Evolutionary conservation across 2,888 invertebrate genomes (phyloP).

Genomic region (Ormyrus labotus): DNA sequence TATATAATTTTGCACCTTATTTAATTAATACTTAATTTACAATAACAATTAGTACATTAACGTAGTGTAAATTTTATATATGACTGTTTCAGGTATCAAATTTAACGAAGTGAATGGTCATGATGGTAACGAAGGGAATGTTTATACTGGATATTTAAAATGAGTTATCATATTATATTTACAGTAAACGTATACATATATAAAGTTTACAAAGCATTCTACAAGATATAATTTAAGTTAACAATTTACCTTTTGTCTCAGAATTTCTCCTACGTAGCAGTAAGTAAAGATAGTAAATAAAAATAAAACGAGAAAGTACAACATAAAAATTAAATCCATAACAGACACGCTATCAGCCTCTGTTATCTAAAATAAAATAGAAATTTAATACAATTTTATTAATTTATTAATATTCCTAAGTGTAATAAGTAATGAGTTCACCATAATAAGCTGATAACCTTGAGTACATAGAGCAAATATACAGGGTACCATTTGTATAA

Average conservation of each 20-base stretch:
- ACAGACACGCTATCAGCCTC: slow-evolving; percentile 31
- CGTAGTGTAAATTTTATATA: too few species aligned
- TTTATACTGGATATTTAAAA: too few species aligned
- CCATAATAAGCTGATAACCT: slow-evolving; percentile 60
- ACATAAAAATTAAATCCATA: slow-evolving; percentile 48
- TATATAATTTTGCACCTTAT: not conserved
- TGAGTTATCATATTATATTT: too few species aligned
- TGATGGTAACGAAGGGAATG: too few species aligned
- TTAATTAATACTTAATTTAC: too few species aligned
- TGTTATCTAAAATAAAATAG: slow-evolving; percentile 27
- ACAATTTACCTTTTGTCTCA: slow-evolving; percentile 46
- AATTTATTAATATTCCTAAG: not conserved
- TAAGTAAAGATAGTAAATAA: slow-evolving; percentile 52
- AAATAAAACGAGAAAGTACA: slow-evolving; percentile 50
- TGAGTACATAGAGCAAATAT: slow-evolving; percentile 60
- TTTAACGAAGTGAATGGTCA: too few species aligned
- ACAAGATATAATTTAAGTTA: not conserved
- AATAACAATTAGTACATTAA: too few species aligned
- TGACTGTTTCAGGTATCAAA: too few species aligned
- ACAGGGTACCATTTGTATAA: slow-evolving; percentile 60
- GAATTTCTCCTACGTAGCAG: slow-evolving; percentile 49
- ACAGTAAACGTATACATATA: too few species aligned
- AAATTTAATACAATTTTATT: too few species aligned
- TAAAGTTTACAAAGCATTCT: not conserved
- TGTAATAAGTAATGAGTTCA: slow-evolving; percentile 3